Conservation (phyloP, 2,888 invertebrate species). For the Dicranocentrus wangi region DNA sequence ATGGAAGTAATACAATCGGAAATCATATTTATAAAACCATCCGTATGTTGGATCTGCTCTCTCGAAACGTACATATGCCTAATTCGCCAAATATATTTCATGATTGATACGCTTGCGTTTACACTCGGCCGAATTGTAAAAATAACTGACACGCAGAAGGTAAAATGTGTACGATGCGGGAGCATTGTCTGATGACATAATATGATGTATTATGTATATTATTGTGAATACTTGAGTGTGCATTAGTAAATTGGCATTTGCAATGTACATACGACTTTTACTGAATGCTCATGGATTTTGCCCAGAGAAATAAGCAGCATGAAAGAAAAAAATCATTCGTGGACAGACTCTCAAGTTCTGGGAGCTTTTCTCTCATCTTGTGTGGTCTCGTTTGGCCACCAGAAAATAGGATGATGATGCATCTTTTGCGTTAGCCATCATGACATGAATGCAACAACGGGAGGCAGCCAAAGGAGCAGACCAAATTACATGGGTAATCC, state of each 20-base stretch:
- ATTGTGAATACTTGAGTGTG: constrained; percentile 36
- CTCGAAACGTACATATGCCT: too few species aligned
- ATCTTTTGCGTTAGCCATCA: constrained; percentile 35
- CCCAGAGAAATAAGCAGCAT: too few species aligned
- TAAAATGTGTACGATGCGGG: too few species aligned
- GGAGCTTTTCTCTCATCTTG: not conserved
- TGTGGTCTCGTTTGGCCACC: not conserved
- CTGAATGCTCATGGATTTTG: not conserved
- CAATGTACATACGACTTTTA: not conserved
- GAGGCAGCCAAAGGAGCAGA: constrained; percentile 4
- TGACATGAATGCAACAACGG: constrained; percentile 35
- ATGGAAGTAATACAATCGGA: too few species aligned
- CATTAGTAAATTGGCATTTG: constrained; percentile 55
- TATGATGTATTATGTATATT: constrained; percentile 31
- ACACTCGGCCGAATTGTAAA: too few species aligned
- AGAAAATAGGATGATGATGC: constrained; percentile 39
- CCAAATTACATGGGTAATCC: not conserved
- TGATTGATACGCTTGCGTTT: too few species aligned
- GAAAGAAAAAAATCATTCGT: too few species aligned
- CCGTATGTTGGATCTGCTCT: too few species aligned
- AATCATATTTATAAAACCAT: too few species aligned
- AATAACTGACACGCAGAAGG: too few species aligned
- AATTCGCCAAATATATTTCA: too few species aligned
- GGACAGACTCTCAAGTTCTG: not conserved
- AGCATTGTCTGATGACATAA: constrained; percentile 10